phyloP scores from a whole-genome alignment of 37 sponge, comb jelly and placozoan genomes.

The Halisarca cf. caerulea region DNA sequence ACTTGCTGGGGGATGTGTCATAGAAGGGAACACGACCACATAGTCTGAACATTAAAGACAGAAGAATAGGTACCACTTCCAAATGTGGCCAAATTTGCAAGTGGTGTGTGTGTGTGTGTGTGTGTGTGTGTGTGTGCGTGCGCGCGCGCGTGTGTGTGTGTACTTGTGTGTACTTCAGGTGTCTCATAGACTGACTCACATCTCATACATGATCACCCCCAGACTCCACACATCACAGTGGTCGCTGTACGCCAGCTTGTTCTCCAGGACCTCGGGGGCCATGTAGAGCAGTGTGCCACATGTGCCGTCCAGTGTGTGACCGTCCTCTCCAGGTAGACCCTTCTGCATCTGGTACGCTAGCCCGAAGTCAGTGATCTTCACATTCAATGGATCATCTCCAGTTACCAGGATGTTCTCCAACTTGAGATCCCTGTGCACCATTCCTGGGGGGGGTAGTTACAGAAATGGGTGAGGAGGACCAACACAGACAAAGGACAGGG shows the following conservation, averaged over 20 bases:
- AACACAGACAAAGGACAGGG: too few species aligned
- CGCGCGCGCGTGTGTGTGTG: too few species aligned
- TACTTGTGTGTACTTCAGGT: too few species aligned
- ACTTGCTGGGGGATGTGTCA: slow-evolving; percentile 31
- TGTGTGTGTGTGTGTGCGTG: too few species aligned
- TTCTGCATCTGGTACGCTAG: slow-evolving; percentile 66
- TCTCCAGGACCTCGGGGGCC: slow-evolving; percentile 96
- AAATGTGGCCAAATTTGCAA: too few species aligned
- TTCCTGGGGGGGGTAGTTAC: slow-evolving; percentile 31
- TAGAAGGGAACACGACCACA: slow-evolving; percentile 72
- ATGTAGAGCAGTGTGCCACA: slow-evolving; percentile 95
- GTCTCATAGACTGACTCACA: slow-evolving; percentile 77
- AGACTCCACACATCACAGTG: slow-evolving; percentile 97
- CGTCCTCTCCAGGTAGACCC: slow-evolving; percentile 56
- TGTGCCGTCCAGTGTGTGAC: slow-evolving; percentile 62
- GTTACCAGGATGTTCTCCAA: slow-evolving; percentile 48
- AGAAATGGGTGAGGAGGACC: too few species aligned
- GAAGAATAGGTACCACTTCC: not conserved
- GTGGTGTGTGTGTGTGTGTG: too few species aligned
- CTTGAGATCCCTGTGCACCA: slow-evolving; percentile 63
- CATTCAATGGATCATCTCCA: slow-evolving; percentile 31
- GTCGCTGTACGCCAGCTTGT: slow-evolving; percentile 81
- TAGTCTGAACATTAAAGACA: slow-evolving; percentile 25
- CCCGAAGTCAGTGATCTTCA: slow-evolving; percentile 93
- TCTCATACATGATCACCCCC: slow-evolving; percentile 93